Conservation (phyloP, 1,140 invertebrate genomes). For the Tribolium madens region DNA sequence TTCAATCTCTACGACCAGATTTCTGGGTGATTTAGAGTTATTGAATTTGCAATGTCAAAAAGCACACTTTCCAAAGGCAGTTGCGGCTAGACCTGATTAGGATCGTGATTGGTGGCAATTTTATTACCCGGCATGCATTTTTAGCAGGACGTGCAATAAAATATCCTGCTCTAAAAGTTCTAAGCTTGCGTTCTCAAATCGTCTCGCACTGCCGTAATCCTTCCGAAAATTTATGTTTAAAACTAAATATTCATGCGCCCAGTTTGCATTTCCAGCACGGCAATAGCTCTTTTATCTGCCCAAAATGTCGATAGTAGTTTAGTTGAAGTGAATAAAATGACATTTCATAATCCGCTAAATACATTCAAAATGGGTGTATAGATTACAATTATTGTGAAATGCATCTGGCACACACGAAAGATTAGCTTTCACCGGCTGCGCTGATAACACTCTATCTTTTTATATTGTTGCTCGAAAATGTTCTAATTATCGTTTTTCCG, state of each 20-base stretch:
- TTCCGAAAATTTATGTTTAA: conserved; percentile 43
- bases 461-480: background rate
- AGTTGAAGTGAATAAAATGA: background rate
- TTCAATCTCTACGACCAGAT: conserved; percentile 5
- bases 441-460: background rate
- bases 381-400: background rate
- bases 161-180: conserved; percentile 44
- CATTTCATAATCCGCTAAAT: background rate
- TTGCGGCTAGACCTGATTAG: conserved; percentile 28
- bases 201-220: conserved; percentile 35
- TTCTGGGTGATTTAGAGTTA: conserved; percentile 27
- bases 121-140: conserved; percentile 31
- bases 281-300: background rate
- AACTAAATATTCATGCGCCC: conserved; percentile 44
- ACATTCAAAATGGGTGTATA: background rate
- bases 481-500: background rate
- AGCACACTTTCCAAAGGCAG: conserved; percentile 27
- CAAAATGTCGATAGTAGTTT: background rate
- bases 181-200: conserved; percentile 44
- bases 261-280: conserved; percentile 1
- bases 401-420: background rate
- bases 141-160: conserved; percentile 36
- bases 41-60: conserved; percentile 27
- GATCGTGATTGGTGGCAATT: conserved; percentile 29
- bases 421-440: background rate